A percentile compares a stretch with the other conserved stretches of the same genome.
Conservation (phyloP, 92 coral and sea anemone species). For the Paragorgia papillata region DNA sequence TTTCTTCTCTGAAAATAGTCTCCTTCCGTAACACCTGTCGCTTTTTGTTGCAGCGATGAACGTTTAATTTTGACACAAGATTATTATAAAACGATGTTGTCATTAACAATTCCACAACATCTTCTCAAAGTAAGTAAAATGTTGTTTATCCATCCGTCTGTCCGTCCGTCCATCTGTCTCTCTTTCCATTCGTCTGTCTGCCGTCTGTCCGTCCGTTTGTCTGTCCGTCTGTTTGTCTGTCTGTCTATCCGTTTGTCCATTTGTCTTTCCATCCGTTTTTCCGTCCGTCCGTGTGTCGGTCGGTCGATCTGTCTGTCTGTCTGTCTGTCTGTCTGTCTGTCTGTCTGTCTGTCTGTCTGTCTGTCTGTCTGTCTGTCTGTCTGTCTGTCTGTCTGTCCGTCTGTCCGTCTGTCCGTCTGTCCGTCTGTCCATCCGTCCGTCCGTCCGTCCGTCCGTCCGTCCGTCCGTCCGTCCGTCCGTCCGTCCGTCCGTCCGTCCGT, state of each 20-base stretch:
- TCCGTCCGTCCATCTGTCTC: not conserved
- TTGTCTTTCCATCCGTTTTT: too few species aligned
- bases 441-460: not conserved
- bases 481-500: not conserved
- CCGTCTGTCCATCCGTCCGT: not conserved
- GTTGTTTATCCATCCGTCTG: not conserved
- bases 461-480: not conserved
- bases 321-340: too few species aligned
- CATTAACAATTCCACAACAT: not conserved
- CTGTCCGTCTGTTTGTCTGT: not conserved
- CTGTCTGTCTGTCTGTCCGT: too few species aligned
- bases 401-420: too few species aligned
- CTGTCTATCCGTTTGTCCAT: not conserved
- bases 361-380: too few species aligned
- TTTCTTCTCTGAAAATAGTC: too few species aligned
- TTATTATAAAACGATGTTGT: slow-evolving; percentile 1
- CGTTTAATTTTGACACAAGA: slow-evolving; percentile 21
- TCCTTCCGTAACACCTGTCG: too few species aligned
- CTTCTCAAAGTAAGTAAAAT: slow-evolving; percentile 8
- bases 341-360: too few species aligned
- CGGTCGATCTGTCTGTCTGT: too few species aligned
- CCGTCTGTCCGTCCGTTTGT: not conserved
- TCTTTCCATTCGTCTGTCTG: not conserved
- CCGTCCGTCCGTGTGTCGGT: too few species aligned
- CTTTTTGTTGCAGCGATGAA: not conserved